Conservation (phyloP, 1,140 invertebrate species). For the Rhizoglyphus robini region DNA sequence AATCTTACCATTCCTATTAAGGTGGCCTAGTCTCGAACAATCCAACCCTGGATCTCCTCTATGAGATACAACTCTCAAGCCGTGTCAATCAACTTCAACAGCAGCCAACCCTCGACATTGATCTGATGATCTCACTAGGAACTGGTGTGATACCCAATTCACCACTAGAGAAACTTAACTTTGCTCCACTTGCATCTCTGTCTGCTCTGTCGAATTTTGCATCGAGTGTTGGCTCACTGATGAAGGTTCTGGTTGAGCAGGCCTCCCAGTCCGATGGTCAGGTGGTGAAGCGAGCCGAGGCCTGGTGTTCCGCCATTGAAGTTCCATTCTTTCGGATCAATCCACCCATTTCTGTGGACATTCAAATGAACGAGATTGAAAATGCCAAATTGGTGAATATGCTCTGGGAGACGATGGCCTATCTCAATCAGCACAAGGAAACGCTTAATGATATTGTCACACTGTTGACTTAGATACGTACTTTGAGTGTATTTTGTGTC, state of each 20-base stretch:
- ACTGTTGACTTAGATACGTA: too few relatives aligned
- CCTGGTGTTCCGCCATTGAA: conserved; percentile 76
- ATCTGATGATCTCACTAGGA: conserved; percentile 38
- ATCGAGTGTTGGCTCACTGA: conserved; percentile 57
- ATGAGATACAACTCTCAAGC: conserved; percentile 51
- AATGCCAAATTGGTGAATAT: conserved; percentile 68
- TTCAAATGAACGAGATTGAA: conserved; percentile 72
- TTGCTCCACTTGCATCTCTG: conserved; percentile 65
- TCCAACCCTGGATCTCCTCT: conserved; percentile 81
- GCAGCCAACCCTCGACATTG: conserved; percentile 29
- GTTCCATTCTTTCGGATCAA: conserved; percentile 57
- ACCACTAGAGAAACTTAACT: conserved; percentile 56
- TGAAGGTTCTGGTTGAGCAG: conserved; percentile 59
- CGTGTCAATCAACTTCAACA: neutral
- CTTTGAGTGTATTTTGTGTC: too few relatives aligned
- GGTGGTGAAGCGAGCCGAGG: conserved; percentile 71
- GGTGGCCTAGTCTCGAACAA: conserved; percentile 93
- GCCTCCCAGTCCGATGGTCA: conserved; percentile 60
- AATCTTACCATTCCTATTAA: neutral
- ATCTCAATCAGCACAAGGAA: conserved; percentile 31
- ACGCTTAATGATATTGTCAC: conserved; percentile 19
- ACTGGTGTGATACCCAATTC: conserved; percentile 34
- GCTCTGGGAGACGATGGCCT: conserved; percentile 83
- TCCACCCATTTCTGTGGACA: conserved; percentile 46
- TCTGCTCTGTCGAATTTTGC: conserved; percentile 31